phyloP scores from a whole-genome alignment of 2,113 vertebrate species.

The Centropristis striata region DNA sequence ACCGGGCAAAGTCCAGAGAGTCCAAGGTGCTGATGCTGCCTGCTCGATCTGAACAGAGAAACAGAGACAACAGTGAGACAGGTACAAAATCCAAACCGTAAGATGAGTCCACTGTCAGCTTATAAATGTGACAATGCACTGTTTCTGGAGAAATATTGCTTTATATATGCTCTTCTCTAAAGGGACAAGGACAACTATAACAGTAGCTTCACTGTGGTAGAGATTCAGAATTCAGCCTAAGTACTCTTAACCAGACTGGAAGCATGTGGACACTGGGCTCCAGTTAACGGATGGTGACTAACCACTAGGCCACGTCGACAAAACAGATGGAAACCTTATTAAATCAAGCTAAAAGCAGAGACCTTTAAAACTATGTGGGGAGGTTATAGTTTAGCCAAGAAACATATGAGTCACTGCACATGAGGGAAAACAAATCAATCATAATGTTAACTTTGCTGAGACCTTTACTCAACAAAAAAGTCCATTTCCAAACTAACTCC shows the following conservation, averaged over 20 bases:
- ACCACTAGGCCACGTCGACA: background rate
- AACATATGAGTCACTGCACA: constrained; percentile 21
- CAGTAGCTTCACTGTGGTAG: background rate
- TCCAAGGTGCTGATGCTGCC: constrained; percentile 99
- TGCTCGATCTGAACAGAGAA: constrained; percentile 89
- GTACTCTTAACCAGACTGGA: constrained; percentile 3
- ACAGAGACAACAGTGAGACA: constrained; percentile 26
- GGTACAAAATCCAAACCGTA: background rate
- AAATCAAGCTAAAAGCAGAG: constrained; percentile 25
- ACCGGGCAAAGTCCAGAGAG: constrained; percentile 98
- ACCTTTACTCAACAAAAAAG: background rate
- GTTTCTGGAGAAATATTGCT: background rate
- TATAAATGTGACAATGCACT: background rate
- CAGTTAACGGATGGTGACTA: constrained; percentile 3
- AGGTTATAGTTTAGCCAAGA: constrained; percentile 26
- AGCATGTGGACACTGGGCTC: background rate
- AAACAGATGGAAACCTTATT: constrained; percentile 34
- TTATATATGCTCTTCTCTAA: no score
- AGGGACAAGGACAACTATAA: background rate
- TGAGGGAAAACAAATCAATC: constrained; percentile 14
- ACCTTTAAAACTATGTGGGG: constrained; percentile 15
- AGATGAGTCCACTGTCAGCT: background rate
- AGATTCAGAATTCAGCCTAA: background rate
- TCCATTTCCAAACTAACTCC: background rate
- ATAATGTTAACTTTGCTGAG: background rate